A percentile compares a stretch with the other conserved stretches of the same genome.
Evolutionary conservation across 2,888 invertebrate species (phyloP).

Genomic region (Petrolisthes manimaculis): DNA sequence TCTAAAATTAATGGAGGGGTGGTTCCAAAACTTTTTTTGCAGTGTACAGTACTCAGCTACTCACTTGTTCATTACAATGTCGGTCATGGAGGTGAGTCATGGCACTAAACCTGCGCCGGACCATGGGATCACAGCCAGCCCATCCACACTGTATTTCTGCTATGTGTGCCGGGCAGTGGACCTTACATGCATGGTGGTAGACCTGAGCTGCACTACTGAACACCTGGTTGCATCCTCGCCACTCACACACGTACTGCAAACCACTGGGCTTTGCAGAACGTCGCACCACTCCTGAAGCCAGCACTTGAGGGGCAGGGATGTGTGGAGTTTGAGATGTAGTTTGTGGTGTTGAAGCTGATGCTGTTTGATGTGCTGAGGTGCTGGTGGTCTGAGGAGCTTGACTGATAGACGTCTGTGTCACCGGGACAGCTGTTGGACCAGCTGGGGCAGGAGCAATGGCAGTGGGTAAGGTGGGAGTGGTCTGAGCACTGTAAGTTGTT

Average conservation of each 20-base stretch:
- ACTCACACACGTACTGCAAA: conserved; percentile 81
- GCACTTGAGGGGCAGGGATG: conserved; percentile 64
- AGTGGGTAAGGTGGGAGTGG: conserved; percentile 66
- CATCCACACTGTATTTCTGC: conserved; percentile 88
- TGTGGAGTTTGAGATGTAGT: conserved; percentile 60
- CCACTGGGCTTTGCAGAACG: conserved; percentile 68
- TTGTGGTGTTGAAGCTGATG: background rate
- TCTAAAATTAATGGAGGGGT: too few relatives aligned
- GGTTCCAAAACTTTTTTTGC: too few relatives aligned
- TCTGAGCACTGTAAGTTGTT: conserved; percentile 61
- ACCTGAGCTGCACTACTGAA: conserved; percentile 73
- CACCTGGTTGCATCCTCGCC: conserved; percentile 84
- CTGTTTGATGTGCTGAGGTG: conserved; percentile 58
- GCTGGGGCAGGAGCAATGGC: conserved; percentile 66
- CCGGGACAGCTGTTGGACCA: conserved; percentile 67
- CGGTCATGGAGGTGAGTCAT: conserved; percentile 97
- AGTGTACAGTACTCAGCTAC: conserved; percentile 56
- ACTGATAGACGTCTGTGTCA: conserved; percentile 66
- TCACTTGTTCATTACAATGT: conserved; percentile 87
- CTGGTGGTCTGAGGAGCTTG: conserved; percentile 59
- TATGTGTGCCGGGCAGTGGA: conserved; percentile 80
- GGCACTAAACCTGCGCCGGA: conserved; percentile 90
- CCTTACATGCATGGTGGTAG: conserved; percentile 87
- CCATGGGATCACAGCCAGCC: conserved; percentile 90
- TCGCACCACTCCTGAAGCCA: conserved; percentile 66